Evolutionary conservation across 2,797 vertebrate species (phyloP), one percentile per base, ranked within the genome.

Genomic region (Serranus cabrilla): DNA sequence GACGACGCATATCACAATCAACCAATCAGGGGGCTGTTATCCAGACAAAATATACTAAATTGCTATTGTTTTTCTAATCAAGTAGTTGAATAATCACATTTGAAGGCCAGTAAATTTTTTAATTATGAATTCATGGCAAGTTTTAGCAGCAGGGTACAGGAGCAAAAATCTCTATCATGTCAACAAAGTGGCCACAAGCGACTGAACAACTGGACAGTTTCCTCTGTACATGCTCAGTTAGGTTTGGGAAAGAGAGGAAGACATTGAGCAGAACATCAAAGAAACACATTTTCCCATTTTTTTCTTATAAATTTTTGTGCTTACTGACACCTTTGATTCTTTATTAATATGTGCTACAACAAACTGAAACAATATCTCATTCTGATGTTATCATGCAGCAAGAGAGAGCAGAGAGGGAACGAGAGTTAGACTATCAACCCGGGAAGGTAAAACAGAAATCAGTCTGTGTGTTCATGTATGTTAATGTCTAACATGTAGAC

Each of bases 351-450:
- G 17, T 74, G 23, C 49, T 61, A 20, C n/a, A 74, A 65, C 51
- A 73, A 80, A 83, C 74, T 91, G 64, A 86, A 57, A 65, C 9
- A 14, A 1, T 69, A 69, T 83, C 20, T 84, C 42, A 69, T 82
- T 87, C n/a, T 88, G 49, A 62, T 91, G 56, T 91, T 66, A 39
- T 46, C 81, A 66, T 89, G 82, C 92, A 95, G 92, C 93, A 95
- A 89, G 94, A 94, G 88, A 92, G 91, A 93, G 88, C 87, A 80
- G 94, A 92, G 64, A 89, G 89, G 78, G 93, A 94, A 72, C 86
- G 79, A 55, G 93, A 94, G 80, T 83, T 91, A 78, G 93, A 94
- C 78, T 92, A 90, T 82, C 86, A 93, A 66, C 93, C 92, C 49
- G 92, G 88, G 78, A 94, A 95, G 94, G 95, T 95, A 93, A 92